Conservation (phyloP, 2,113 vertebrate species). For the Heliornis fulica region DNA sequence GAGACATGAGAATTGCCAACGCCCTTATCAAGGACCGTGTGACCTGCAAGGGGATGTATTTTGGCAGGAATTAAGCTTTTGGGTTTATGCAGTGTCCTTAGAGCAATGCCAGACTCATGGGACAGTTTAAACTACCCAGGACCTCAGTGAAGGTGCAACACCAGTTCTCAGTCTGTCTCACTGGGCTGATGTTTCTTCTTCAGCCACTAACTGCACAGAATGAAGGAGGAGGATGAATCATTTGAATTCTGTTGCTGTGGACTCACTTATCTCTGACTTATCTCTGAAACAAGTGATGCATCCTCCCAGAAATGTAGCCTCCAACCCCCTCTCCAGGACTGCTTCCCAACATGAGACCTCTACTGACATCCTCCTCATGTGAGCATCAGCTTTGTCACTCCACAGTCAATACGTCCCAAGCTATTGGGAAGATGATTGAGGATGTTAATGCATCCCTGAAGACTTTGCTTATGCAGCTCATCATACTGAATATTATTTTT, state of each 20-base stretch:
- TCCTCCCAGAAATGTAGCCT: background rate
- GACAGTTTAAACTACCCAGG: background rate
- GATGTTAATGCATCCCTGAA: background rate
- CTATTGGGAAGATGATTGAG: background rate
- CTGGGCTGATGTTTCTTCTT: background rate
- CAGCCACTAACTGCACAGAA: background rate
- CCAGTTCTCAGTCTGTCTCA: background rate
- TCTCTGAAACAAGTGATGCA: background rate
- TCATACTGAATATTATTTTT: background rate
- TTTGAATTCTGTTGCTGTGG: background rate
- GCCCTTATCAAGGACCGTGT: background rate
- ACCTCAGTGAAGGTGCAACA: background rate
- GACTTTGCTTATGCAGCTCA: background rate
- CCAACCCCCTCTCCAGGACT: background rate
- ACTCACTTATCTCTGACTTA: constrained; percentile 23
- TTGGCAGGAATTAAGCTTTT: background rate
- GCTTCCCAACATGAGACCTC: background rate
- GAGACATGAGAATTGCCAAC: background rate
- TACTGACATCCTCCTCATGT: background rate
- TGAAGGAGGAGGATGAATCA: constrained; percentile 9
- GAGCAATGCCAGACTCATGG: background rate
- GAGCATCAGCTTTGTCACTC: background rate
- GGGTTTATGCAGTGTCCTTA: background rate
- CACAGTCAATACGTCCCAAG: background rate
- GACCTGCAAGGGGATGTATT: background rate